A percentile compares a stretch with the other conserved stretches of the same genome.
phyloP scores from a whole-genome alignment of 2,888 invertebrate genomes.

The Leucoptera coffeella region DNA sequence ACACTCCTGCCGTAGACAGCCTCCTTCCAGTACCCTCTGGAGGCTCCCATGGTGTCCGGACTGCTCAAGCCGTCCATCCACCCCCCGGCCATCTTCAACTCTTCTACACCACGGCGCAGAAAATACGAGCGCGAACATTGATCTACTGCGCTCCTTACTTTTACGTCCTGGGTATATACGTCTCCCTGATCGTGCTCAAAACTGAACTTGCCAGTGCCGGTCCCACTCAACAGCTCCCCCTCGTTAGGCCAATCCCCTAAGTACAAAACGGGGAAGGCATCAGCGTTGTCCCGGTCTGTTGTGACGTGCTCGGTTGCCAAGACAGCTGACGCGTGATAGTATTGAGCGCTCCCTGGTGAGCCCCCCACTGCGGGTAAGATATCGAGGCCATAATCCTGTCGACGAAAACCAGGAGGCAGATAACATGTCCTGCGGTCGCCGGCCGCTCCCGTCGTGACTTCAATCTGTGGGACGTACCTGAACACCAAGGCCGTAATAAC shows the following conservation, averaged over 20 bases:
- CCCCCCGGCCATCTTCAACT: not conserved
- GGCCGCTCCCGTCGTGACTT: not conserved
- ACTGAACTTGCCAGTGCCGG: not conserved
- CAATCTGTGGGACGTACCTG: not conserved
- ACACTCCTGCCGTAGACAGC: no score
- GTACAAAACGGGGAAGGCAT: not conserved
- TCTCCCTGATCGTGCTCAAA: no score
- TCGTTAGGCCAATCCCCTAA: not conserved
- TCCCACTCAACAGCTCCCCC: not conserved
- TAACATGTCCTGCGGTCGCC: not conserved
- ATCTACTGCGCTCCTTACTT: not conserved
- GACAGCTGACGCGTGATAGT: not conserved
- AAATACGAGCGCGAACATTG: not conserved
- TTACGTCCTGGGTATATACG: not conserved
- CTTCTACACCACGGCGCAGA: not conserved
- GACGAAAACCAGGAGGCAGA: not conserved
- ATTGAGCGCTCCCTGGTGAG: not conserved
- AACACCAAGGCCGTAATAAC: not conserved
- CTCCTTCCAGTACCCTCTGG: not conserved
- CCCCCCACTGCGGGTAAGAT: not conserved
- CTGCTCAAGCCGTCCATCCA: not conserved
- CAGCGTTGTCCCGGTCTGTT: not conserved
- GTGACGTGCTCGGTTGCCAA: not conserved
- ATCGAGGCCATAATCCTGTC: not conserved
- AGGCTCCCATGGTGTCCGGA: not conserved